These are phyloP conservation scores for Megalops atlanticus DNA, from an alignment of 2,113 vertebrate genomes.

Conservation along the genomic window DNA sequence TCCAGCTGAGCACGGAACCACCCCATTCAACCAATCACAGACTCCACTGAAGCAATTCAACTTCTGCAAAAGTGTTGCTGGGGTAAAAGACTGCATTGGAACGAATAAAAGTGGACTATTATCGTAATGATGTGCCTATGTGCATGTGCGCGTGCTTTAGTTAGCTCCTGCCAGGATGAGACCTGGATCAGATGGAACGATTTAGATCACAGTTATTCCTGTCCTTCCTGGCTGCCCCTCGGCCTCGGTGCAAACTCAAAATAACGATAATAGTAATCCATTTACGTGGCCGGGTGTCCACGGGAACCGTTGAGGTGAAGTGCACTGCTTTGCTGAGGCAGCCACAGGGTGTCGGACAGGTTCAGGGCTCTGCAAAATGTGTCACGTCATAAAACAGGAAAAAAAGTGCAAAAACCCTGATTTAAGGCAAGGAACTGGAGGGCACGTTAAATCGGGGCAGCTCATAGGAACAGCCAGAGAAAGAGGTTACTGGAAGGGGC, in stretches of 20 bases:
- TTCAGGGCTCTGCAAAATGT: slow-evolving; percentile 13
- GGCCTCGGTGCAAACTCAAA: not conserved
- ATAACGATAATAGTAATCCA: not conserved
- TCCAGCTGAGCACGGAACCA: not conserved
- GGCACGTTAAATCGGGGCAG: not conserved
- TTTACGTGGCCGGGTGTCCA: not conserved
- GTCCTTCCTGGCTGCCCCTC: not conserved
- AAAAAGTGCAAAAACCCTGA: not conserved
- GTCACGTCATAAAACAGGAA: not conserved
- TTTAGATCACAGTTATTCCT: no score
- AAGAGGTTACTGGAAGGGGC: not conserved
- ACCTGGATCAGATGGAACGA: no score
- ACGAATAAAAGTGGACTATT: not conserved
- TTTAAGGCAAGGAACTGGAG: not conserved
- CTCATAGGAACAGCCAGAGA: no score
- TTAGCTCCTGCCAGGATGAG: not conserved
- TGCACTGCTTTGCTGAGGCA: not conserved
- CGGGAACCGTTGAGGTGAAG: not conserved
- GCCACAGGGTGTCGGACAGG: not conserved
- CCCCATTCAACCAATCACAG: not conserved
- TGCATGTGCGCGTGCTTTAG: not conserved
- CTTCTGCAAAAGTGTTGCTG: not conserved
- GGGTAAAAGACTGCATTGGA: not conserved
- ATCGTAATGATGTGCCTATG: not conserved
- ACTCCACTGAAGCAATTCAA: not conserved